Evolutionary conservation across 2,113 vertebrate genomes (phyloP).

Genomic region (Clupea harengus): DNA sequence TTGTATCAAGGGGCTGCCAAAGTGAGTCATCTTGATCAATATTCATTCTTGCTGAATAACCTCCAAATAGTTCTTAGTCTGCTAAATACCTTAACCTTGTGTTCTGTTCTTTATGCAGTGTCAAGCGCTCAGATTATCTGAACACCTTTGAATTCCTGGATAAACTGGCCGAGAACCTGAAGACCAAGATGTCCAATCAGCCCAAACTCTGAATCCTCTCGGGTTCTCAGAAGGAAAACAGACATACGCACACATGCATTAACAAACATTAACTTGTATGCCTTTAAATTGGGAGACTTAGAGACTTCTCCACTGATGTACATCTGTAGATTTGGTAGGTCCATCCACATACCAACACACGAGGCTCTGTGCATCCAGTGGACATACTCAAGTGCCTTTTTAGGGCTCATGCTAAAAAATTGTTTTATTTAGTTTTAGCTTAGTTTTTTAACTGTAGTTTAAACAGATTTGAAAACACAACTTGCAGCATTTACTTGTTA

Average conservation of each 20-base stretch:
- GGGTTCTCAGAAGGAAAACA: not conserved
- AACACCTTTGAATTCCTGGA: constrained; percentile 98
- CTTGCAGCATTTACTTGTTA: not conserved
- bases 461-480: not conserved
- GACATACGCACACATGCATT: not conserved
- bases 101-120: constrained; percentile 61
- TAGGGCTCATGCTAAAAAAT: not conserved
- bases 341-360: not conserved
- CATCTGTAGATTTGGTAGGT: not conserved
- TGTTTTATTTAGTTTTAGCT: too few species aligned
- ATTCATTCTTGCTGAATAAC: not conserved
- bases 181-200: constrained; percentile 77
- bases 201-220: constrained; percentile 78
- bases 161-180: constrained; percentile 93
- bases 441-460: not conserved
- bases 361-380: not conserved
- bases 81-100: not conserved
- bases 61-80: too few species aligned
- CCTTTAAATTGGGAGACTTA: not conserved
- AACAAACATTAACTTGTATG: not conserved
- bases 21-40: constrained; percentile 71
- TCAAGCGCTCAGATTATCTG: constrained; percentile 87
- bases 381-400: not conserved
- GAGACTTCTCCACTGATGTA: not conserved
- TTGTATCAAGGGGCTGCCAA: constrained; percentile 91